A percentile compares a stretch with the other conserved stretches of the same genome.
These are phyloP conservation scores for Scaptomyza parva DNA, from an alignment of 2,888 invertebrate genomes.

Conservation along the genomic window DNA sequence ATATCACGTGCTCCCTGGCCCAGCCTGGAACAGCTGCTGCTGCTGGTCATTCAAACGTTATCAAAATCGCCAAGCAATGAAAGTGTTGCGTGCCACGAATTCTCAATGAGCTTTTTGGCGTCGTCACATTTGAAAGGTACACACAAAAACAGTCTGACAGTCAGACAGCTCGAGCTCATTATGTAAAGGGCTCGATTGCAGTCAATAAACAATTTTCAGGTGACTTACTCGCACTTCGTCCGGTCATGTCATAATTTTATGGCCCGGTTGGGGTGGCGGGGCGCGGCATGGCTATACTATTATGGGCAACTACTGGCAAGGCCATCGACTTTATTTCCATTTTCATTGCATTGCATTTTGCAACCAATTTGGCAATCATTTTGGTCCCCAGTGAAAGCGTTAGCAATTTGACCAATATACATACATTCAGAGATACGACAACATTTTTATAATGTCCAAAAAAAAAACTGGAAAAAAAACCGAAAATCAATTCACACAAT, in stretches of 20 bases:
- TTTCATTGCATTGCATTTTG: constrained; percentile 37
- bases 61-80: constrained; percentile 69
- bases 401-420: constrained; percentile 52
- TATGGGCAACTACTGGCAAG: constrained; percentile 56
- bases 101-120: constrained; percentile 49
- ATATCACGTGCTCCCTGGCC: constrained; percentile 48
- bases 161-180: constrained; percentile 55
- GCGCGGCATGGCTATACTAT: neutral
- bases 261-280: constrained; percentile 13
- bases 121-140: constrained; percentile 63
- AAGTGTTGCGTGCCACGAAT: constrained; percentile 65
- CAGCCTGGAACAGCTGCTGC: constrained; percentile 19
- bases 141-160: constrained; percentile 14
- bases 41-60: constrained; percentile 64
- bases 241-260: constrained; percentile 75
- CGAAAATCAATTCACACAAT: constrained; percentile 58
- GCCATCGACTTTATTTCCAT: constrained; percentile 27
- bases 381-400: constrained; percentile 50
- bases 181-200: constrained; percentile 64
- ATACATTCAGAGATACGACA: constrained; percentile 29
- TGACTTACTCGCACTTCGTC: constrained; percentile 26
- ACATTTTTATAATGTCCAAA: constrained; percentile 57
- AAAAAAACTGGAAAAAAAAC: too few relatives aligned
- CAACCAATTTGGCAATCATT: constrained; percentile 58
- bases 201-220: constrained; percentile 69